These are phyloP conservation scores for Channa maculata DNA, from an alignment of 2,113 vertebrate species.

Conservation along the genomic window DNA sequence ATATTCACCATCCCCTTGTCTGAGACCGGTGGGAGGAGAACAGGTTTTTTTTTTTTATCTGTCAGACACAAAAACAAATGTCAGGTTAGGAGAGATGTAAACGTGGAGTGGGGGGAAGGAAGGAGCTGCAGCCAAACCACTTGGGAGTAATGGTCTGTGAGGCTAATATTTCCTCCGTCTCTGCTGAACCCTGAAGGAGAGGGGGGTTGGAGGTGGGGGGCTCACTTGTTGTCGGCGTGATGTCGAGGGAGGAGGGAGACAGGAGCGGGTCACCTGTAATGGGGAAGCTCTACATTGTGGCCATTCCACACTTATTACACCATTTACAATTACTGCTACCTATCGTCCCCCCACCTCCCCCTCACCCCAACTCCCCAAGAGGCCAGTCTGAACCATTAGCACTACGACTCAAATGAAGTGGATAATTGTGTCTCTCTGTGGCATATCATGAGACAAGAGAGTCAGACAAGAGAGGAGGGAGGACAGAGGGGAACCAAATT, in stretches of 20 bases:
- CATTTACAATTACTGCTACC: conserved; percentile 85
- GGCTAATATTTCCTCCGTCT: conserved; percentile 76
- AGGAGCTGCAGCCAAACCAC: conserved; percentile 70
- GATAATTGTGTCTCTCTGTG: conserved; percentile 86
- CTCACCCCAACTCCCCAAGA: conserved; percentile 64
- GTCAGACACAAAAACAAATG: conserved; percentile 19
- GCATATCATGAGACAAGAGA: conserved; percentile 80
- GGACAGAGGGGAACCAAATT: conserved; percentile 42
- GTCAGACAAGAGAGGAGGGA: conserved; percentile 61
- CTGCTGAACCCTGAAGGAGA: conserved; percentile 72
- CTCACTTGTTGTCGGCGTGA: conserved; percentile 64
- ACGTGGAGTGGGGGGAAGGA: conserved; percentile 36
- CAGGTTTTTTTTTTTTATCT: conserved; percentile 24
- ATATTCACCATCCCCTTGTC: not conserved
- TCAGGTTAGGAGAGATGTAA: conserved; percentile 46
- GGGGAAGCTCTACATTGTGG: conserved; percentile 73
- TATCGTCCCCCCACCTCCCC: conserved; percentile 59
- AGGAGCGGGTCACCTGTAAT: conserved; percentile 82
- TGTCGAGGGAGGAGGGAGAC: conserved; percentile 48
- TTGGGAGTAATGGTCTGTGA: conserved; percentile 79
- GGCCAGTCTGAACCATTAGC: conserved; percentile 84
- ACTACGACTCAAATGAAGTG: conserved; percentile 86
- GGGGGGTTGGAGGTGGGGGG: conserved; percentile 2
- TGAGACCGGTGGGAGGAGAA: conserved; percentile 2
- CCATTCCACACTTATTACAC: conserved; percentile 84